Percentiles rank a stretch among this genome's conserved stretches.
Evolutionary conservation across 2,113 vertebrate species (phyloP).

Genomic region (Ciconia boyciana): DNA sequence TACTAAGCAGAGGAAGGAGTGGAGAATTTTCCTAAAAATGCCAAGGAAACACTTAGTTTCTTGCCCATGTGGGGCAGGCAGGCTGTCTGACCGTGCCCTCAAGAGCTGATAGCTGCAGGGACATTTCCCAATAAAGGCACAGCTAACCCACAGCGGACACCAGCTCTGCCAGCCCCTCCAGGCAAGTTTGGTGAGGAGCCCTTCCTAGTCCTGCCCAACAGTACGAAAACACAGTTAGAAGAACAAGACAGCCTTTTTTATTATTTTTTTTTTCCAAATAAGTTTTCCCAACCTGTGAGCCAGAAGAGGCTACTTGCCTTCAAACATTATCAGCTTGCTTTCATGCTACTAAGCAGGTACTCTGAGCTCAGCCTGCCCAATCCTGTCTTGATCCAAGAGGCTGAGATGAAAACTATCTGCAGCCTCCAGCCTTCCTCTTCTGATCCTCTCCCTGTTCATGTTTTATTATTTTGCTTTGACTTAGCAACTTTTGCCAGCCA

Average conservation of each 20-base stretch:
- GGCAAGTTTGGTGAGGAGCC: background rate
- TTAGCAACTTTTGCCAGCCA: background rate
- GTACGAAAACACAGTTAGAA: rapidly evolving
- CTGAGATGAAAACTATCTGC: background rate
- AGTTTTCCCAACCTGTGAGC: background rate
- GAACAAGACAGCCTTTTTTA: background rate
- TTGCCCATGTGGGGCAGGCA: rapidly evolving
- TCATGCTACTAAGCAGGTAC: background rate
- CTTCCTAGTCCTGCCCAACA: rapidly evolving
- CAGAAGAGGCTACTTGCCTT: background rate
- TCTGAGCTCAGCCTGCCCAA: background rate
- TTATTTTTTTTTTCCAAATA: background rate
- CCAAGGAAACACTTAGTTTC: background rate
- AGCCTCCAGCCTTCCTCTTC: background rate
- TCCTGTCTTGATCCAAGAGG: background rate
- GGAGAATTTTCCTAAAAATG: background rate
- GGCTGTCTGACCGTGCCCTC: background rate
- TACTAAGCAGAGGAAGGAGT: background rate
- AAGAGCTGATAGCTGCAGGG: background rate
- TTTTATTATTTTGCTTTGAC: background rate
- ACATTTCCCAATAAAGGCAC: background rate
- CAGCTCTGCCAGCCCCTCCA: background rate
- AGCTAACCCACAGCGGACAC: background rate
- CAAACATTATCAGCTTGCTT: background rate
- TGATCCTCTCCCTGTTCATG: background rate